phyloP scores from a whole-genome alignment of 2,888 invertebrate genomes.

The Leptopilina drosophilae region DNA sequence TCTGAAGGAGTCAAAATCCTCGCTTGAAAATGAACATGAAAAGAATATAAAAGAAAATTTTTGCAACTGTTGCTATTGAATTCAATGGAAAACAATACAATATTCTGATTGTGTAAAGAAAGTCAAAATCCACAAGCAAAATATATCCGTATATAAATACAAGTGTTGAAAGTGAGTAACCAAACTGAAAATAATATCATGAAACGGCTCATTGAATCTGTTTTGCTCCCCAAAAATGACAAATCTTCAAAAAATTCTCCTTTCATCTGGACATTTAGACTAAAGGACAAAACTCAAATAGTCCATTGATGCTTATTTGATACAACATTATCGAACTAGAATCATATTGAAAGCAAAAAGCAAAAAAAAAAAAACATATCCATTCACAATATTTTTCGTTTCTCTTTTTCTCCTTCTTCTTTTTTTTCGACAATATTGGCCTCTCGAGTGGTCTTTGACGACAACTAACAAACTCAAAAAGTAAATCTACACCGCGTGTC shows the following conservation, averaged over 20 bases:
- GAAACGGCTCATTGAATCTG: neutral
- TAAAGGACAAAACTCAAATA: neutral
- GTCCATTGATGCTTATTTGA: slow-evolving; percentile 13
- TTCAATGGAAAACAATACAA: too few relatives aligned
- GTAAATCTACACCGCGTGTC: slow-evolving; percentile 60
- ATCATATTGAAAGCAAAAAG: slow-evolving; percentile 7
- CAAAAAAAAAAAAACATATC: slow-evolving; percentile 16
- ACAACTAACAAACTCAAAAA: slow-evolving; percentile 52
- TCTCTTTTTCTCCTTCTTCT: neutral
- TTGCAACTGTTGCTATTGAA: too few relatives aligned
- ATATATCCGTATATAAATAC: too few relatives aligned
- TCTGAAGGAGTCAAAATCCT: too few relatives aligned
- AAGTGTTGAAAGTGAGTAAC: too few relatives aligned
- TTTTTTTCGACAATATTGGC: slow-evolving; percentile 10
- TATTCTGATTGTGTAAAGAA: too few relatives aligned
- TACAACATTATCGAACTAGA: slow-evolving; percentile 33
- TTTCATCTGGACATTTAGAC: neutral
- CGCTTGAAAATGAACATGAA: too few relatives aligned
- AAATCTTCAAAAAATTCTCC: neutral
- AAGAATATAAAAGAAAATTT: too few relatives aligned
- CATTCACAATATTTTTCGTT: neutral
- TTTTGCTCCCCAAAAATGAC: neutral
- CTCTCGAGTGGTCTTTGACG: slow-evolving; percentile 45
- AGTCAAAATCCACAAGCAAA: too few relatives aligned
- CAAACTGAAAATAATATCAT: neutral